Conservation (phyloP, 2,888 invertebrate species). For the Harpalus rubripes region DNA sequence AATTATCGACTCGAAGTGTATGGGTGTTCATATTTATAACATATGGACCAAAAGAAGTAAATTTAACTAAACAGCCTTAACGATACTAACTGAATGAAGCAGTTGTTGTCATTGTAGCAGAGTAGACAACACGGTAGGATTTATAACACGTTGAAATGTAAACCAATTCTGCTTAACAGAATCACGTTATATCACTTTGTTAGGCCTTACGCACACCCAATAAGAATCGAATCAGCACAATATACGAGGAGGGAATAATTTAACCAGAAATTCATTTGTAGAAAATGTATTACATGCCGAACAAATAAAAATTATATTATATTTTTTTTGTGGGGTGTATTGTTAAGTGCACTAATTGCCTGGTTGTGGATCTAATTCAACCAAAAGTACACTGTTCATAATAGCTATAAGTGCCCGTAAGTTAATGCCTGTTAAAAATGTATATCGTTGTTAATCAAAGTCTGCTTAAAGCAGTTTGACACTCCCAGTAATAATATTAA, state of each 20-base stretch:
- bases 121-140: conserved; percentile 28
- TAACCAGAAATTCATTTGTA: not conserved
- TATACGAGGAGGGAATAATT: conserved; percentile 9
- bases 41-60: conserved; percentile 65
- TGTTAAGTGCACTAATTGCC: too few relatives aligned
- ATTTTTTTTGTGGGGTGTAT: too few relatives aligned
- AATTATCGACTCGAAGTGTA: conserved; percentile 59
- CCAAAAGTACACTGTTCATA: too few relatives aligned
- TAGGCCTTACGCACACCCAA: conserved; percentile 63
- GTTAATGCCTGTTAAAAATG: too few relatives aligned
- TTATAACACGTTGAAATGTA: conserved; percentile 52
- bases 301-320: too few relatives aligned
- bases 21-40: conserved; percentile 66
- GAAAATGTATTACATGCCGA: not conserved
- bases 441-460: too few relatives aligned
- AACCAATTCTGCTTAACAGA: conserved; percentile 60
- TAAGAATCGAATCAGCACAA: conserved; percentile 64
- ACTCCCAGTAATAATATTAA: too few relatives aligned
- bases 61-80: conserved; percentile 65
- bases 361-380: too few relatives aligned
- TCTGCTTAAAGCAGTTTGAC: too few relatives aligned
- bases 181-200: conserved; percentile 64
- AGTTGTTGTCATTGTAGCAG: conserved; percentile 55
- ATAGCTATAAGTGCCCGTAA: too few relatives aligned
- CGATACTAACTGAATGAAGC: conserved; percentile 57